Evolutionary conservation across 2,888 invertebrate genomes (phyloP), one percentile per base, ranked within the genome.

Genomic region (Scelioninae gen. 2): DNA sequence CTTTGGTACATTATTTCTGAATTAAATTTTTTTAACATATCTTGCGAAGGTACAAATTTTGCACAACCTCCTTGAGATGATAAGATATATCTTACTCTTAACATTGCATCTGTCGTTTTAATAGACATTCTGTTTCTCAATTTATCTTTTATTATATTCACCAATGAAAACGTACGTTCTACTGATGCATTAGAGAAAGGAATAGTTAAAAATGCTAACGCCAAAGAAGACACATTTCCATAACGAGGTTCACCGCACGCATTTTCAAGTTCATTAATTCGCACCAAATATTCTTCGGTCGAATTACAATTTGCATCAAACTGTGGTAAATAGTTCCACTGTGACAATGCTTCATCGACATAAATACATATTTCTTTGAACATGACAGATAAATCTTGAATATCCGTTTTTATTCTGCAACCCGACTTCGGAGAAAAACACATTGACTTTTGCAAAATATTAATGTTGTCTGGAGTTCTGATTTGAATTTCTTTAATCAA

Each of bases 101-200:
- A 43, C 9, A 43, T 43, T 19, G 43, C 19, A 19, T 43, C 45
- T 35, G 52, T 45, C 9, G 45, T 60, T 18, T 22, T 39, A 13
- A 41, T 7, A 5, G 60, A 16, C 22, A 61, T 60, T 45, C 37
- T 50, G 35, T 73, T 75, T 7, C 73, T 37, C 7, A 75, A 28
- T 33, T 63, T 75, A 22, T 73, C 65, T 41, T 74, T 67, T 0
- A 74, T 19, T 3, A 74, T 58, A 46, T 46, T 73, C 0, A 65
- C 35, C 7, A 75, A 50, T 0, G 72, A 75, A 55, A 74, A 74
- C 7, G 74, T 63, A 10, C 52, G 6, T 22, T 52, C 52, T n/a
- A 52, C 52, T 2, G n/a, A 2, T 3, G 72, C 75, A 46, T 77
- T 74, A 31, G 75, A 76, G 55, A 77, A 71, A 1, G 19, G 19